Evolutionary conservation across 2,113 vertebrate species (phyloP).

Genomic region (Sitta europaea): DNA sequence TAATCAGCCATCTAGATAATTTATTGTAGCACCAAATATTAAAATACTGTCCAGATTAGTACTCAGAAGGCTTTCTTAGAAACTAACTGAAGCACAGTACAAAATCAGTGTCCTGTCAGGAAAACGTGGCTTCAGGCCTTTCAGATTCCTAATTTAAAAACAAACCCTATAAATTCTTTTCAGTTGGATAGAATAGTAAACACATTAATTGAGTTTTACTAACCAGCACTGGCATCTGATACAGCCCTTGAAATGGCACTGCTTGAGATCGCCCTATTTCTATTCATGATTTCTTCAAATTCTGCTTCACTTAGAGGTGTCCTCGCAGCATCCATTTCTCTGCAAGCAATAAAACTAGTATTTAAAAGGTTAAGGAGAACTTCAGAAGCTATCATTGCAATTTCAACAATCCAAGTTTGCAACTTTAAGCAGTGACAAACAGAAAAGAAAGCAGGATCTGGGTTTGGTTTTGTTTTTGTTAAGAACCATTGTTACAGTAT

Average conservation of each 20-base stretch:
- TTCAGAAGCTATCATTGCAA: neutral
- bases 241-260: conserved; percentile 98
- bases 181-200: neutral
- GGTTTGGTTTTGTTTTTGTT: conserved; percentile 30
- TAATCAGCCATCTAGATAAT: neutral
- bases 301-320: conserved; percentile 95
- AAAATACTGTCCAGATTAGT: neutral
- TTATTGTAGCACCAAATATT: neutral
- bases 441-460: conserved; percentile 66
- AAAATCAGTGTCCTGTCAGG: neutral
- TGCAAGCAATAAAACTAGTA: conserved; percentile 67
- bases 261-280: conserved; percentile 97
- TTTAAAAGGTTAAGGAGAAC: conserved; percentile 35
- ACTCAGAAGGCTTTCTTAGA: neutral
- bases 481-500: conserved; percentile 32
- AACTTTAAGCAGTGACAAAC: conserved; percentile 65
- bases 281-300: conserved; percentile 99
- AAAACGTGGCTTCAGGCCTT: neutral
- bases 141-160: neutral
- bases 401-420: conserved; percentile 49
- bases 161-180: neutral
- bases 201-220: conserved; percentile 34
- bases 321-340: conserved; percentile 94
- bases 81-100: neutral
- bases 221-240: conserved; percentile 97